Evolutionary conservation across 1,140 invertebrate genomes (phyloP).

Genomic region (Protaetia brevitarsis): DNA sequence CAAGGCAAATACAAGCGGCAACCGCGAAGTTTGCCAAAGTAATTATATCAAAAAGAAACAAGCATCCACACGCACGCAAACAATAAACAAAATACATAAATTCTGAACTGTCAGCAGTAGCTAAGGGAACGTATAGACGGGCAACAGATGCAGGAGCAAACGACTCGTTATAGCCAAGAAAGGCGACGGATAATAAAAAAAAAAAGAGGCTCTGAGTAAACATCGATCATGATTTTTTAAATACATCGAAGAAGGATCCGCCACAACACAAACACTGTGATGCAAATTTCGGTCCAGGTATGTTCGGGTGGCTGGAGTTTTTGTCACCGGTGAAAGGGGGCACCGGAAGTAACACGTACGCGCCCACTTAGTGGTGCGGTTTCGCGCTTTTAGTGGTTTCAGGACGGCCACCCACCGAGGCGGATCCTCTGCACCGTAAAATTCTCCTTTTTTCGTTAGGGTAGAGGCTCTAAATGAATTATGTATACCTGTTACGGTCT

Average conservation of each 20-base stretch:
- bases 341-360: slow-evolving; percentile 30
- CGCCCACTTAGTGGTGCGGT: slow-evolving; percentile 31
- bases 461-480: slow-evolving; percentile 21
- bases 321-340: neutral
- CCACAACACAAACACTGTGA: neutral
- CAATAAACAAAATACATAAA: neutral
- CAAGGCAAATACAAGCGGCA: neutral
- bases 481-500: slow-evolving; percentile 7
- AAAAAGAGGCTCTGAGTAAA: neutral
- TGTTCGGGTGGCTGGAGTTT: neutral
- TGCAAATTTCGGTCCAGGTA: neutral
- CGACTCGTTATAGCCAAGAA: no score
- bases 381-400: slow-evolving; percentile 29
- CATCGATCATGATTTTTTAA: neutral
- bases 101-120: no score
- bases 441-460: slow-evolving; percentile 2
- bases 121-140: no score
- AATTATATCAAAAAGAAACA: slow-evolving; percentile 3
- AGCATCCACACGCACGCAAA: no score
- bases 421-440: slow-evolving; percentile 9
- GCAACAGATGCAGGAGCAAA: no score
- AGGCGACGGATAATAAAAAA: neutral
- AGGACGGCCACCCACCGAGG: slow-evolving; percentile 31
- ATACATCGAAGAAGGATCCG: neutral
- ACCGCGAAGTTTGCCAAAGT: neutral